Evolutionary conservation across 2,797 vertebrate species (phyloP).

Genomic region (Toxotes lorentzi): DNA sequence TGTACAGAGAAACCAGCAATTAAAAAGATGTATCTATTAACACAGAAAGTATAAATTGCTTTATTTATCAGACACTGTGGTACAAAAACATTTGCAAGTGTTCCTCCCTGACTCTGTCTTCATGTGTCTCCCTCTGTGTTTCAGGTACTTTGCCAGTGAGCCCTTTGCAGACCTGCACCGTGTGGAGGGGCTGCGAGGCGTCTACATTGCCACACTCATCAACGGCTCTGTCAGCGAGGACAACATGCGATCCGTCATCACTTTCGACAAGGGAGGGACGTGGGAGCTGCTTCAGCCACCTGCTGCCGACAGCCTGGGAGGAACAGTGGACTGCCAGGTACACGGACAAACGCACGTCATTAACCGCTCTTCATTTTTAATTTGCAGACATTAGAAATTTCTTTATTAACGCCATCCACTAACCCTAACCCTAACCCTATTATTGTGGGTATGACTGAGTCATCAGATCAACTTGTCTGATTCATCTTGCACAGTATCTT

Average conservation of each 20-base stretch:
- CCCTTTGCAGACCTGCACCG: conserved; percentile 96
- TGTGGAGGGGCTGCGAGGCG: conserved; percentile 93
- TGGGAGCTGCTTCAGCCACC: conserved; percentile 97
- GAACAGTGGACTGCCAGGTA: conserved; percentile 93
- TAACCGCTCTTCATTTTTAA: too few species aligned
- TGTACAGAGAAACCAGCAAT: neutral
- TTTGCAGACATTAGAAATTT: neutral
- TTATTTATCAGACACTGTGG: neutral
- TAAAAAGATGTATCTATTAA: neutral
- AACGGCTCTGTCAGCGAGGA: conserved; percentile 94
- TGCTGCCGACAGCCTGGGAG: conserved; percentile 89
- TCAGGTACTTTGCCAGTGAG: conserved; percentile 95
- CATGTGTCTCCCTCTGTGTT: neutral
- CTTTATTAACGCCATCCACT: neutral
- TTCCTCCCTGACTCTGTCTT: neutral
- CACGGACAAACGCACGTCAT: too few species aligned
- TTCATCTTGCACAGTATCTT: too few species aligned
- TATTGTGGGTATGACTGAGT: too few species aligned
- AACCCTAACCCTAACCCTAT: too few species aligned
- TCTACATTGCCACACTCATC: conserved; percentile 95
- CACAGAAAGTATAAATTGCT: neutral
- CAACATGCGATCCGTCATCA: conserved; percentile 98
- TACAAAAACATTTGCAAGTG: neutral
- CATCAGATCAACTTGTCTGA: too few species aligned
- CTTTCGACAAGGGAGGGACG: conserved; percentile 97